phyloP scores from a whole-genome alignment of 2,797 vertebrate species.

The Meda fulgida region DNA sequence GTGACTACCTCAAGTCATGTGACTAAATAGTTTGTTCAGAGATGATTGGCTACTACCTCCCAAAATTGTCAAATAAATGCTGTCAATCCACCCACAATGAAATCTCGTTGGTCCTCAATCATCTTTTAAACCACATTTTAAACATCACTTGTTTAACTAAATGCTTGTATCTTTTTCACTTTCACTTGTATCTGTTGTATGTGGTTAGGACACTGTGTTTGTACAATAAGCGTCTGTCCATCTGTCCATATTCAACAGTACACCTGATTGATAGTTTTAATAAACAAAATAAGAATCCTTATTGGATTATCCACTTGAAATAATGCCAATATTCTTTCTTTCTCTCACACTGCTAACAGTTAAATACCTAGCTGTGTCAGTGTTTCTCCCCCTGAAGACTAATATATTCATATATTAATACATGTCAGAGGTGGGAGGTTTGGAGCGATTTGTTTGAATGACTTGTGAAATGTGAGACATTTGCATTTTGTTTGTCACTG shows the following conservation, averaged over 20 bases:
- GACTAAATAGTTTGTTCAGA: neutral
- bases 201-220: neutral
- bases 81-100: neutral
- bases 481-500: constrained; percentile 45
- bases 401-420: constrained; percentile 55
- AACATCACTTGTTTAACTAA: neutral
- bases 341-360: constrained; percentile 15
- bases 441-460: constrained; percentile 47
- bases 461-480: constrained; percentile 50
- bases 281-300: constrained; percentile 25
- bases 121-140: neutral
- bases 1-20: neutral
- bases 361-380: constrained; percentile 43
- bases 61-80: neutral
- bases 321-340: constrained; percentile 32
- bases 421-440: constrained; percentile 39
- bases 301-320: constrained; percentile 17
- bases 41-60: neutral
- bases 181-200: neutral
- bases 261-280: constrained; percentile 12
- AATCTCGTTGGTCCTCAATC: too few relatives aligned
- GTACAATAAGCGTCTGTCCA: neutral
- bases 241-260: neutral
- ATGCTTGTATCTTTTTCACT: neutral
- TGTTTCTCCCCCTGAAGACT: constrained; percentile 35